Conservation (phyloP, 2,113 vertebrate genomes). For the Dolichotis patagonum region DNA sequence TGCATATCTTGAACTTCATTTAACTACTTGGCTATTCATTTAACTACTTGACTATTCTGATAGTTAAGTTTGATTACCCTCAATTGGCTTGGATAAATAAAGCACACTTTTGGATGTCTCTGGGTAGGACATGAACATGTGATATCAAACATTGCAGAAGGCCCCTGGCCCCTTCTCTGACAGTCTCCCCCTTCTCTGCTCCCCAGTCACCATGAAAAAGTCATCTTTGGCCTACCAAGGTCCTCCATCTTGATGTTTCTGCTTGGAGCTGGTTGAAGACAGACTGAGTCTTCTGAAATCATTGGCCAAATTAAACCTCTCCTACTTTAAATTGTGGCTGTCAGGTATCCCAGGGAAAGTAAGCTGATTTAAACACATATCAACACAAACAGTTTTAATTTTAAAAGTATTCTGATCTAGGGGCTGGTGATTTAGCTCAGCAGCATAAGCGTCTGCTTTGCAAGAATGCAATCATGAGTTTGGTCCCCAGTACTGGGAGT, state of each 20-base stretch:
- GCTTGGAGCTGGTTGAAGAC: background rate
- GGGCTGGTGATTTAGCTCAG: too few relatives aligned
- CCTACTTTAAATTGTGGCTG: background rate
- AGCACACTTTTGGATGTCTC: background rate
- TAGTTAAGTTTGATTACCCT: background rate
- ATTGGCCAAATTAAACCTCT: background rate
- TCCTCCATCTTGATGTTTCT: background rate
- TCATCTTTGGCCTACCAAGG: background rate
- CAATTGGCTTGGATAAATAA: background rate
- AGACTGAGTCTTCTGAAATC: background rate
- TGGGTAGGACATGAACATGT: background rate
- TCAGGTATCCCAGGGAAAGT: background rate
- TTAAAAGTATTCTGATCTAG: too few relatives aligned
- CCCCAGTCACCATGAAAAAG: background rate
- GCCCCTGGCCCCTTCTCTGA: background rate
- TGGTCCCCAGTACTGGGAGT: too few relatives aligned
- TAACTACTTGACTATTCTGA: too few relatives aligned
- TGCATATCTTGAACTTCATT: background rate
- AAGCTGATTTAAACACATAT: background rate
- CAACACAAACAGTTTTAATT: background rate
- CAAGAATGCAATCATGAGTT: too few relatives aligned
- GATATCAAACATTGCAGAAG: background rate
- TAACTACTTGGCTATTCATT: background rate
- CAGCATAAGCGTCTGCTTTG: too few relatives aligned
- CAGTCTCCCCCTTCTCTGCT: background rate